Evolutionary conservation across 1,140 invertebrate species (phyloP), one percentile per base, ranked within the genome.

Genomic region (Drosophila paulistorum): DNA sequence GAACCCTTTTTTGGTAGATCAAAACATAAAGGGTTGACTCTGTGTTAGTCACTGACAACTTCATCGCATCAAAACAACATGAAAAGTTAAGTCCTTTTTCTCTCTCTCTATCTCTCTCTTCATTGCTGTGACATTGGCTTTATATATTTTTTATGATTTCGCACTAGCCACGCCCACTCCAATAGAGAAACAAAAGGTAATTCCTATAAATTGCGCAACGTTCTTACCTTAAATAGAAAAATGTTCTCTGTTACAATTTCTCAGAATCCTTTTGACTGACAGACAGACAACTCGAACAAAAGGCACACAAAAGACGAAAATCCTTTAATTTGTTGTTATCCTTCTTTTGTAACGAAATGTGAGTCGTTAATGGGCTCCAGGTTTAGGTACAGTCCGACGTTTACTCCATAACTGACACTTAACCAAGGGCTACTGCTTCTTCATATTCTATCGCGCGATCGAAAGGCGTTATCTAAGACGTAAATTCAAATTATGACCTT

Each of bases 301-400:
- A 57, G 65, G 67, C 63, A 39, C 61, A 70, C 63, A 74, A 68
- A 58, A 48, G 3, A 65, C 74, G 70, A 26, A 80, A 80, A 80
- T 80, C 77, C 77, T 80, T 80, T 77, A 80, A 80, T 77, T 80
- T 79, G 70, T 79, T 77, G 70, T 79, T 79, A 79, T 79, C 74
- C 77, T 79, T 79, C 73, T 71, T 51, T 51, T 51, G 45, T 63
- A 67, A 37, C 63, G 65, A 69, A 79, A 79, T 48, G 69, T 77
- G 70, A 77, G 74, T 75, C 69, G 51, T 67, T 73, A 76, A 76
- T 68, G 57, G 57, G 58, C 45, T 58, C 26, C 13, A 41, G n/a
- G 67, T 63, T 39, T 4, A 13, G 26, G 72, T 60, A 67, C 55
- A 74, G 71, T 71, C 54, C n/a, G 17, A 23, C 17, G 58, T 64